phyloP scores from a whole-genome alignment of 1,140 invertebrate species.

The Anagrus nilaparvatae region DNA sequence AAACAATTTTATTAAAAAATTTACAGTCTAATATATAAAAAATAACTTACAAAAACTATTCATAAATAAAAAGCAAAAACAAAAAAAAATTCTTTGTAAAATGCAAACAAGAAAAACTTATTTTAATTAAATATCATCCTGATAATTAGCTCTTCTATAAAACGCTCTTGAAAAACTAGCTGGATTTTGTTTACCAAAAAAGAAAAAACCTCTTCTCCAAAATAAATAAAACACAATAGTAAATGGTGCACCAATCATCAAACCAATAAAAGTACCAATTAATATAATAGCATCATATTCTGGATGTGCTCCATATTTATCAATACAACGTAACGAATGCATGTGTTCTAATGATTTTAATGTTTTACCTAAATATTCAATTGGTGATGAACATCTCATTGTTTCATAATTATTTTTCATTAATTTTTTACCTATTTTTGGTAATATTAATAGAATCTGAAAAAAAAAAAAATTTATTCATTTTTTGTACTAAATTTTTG shows the following conservation, averaged over 20 bases:
- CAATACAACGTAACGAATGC: constrained; percentile 48
- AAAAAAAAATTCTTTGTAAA: too few species aligned
- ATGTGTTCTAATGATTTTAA: constrained; percentile 22
- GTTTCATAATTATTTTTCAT: constrained; percentile 19
- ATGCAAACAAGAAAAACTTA: too few species aligned
- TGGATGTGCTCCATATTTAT: constrained; percentile 48
- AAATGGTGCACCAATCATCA: constrained; percentile 55
- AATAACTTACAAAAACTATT: too few species aligned
- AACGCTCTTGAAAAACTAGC: constrained; percentile 54
- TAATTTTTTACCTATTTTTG: constrained; percentile 23
- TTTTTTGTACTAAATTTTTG: constrained; percentile 1
- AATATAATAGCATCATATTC: constrained; percentile 56
- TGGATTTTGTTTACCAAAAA: constrained; percentile 42
- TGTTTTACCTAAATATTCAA: constrained; percentile 25
- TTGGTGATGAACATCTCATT: constrained; percentile 26
- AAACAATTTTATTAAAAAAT: too few species aligned
- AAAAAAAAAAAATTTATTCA: not conserved
- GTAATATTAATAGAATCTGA: not conserved
- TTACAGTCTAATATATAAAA: too few species aligned
- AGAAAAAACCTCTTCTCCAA: constrained; percentile 50
- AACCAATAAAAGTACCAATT: constrained; percentile 54
- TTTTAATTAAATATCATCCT: constrained; percentile 36
- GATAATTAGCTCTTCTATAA: constrained; percentile 51
- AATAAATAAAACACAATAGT: constrained; percentile 49
- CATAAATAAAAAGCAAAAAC: too few species aligned